Evolutionary conservation across 1,140 invertebrate genomes (phyloP).

Genomic region (Drosophila kanapiae): DNA sequence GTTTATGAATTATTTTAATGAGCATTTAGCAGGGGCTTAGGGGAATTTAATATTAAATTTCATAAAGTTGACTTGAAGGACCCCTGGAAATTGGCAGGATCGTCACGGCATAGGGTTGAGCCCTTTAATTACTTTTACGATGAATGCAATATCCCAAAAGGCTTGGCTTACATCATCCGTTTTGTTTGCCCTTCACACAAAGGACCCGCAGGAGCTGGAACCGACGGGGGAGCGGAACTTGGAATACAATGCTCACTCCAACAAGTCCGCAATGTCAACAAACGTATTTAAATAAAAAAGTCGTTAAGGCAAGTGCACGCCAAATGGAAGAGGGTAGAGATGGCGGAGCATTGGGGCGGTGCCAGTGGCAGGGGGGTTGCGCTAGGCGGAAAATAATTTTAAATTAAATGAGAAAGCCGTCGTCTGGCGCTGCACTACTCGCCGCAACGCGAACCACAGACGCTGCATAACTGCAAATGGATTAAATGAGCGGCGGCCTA

Average conservation of each 20-base stretch:
- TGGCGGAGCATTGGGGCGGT: neutral
- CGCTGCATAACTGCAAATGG: slow-evolving; percentile 34
- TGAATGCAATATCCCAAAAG: slow-evolving; percentile 60
- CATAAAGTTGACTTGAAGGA: slow-evolving; percentile 51
- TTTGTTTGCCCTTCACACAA: slow-evolving; percentile 38
- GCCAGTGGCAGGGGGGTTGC: neutral
- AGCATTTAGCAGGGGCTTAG: slow-evolving; percentile 59
- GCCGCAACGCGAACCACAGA: slow-evolving; percentile 10
- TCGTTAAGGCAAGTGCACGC: slow-evolving; percentile 77
- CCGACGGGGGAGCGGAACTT: slow-evolving; percentile 8
- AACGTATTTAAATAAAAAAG: slow-evolving; percentile 83
- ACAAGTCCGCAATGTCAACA: slow-evolving; percentile 80
- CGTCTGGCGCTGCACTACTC: slow-evolving; percentile 29
- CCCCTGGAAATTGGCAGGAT: slow-evolving; percentile 29
- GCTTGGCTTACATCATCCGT: slow-evolving; percentile 49
- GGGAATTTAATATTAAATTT: slow-evolving; percentile 68
- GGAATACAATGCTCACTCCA: slow-evolving; percentile 52
- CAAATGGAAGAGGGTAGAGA: slow-evolving; percentile 27
- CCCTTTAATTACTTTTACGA: slow-evolving; percentile 54
- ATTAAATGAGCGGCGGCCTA: slow-evolving; percentile 32
- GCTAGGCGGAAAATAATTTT: slow-evolving; percentile 69
- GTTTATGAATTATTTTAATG: slow-evolving; percentile 61
- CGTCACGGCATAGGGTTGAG: slow-evolving; percentile 20
- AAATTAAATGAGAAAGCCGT: slow-evolving; percentile 76
- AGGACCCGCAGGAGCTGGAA: slow-evolving; percentile 14